A percentile compares a stretch with the other conserved stretches of the same genome.
Conservation (phyloP, 1,140 invertebrate genomes). For the Bombus huntii region DNA sequence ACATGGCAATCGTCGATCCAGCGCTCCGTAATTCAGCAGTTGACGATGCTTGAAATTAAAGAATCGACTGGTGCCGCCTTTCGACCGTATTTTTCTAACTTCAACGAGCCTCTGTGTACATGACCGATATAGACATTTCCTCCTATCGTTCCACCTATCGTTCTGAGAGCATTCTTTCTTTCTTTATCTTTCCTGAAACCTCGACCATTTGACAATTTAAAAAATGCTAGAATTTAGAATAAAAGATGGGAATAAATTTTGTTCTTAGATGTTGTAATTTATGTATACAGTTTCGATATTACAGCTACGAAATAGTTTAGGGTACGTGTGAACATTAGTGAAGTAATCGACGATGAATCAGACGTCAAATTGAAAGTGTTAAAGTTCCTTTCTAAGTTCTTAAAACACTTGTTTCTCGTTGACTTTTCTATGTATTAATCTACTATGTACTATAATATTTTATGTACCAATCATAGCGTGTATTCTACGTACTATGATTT, state of each 20-base stretch:
- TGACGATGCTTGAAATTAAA: neutral
- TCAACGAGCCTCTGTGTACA: neutral
- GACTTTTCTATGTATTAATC: no score
- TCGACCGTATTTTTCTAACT: neutral
- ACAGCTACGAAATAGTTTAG: neutral
- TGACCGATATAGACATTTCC: no score
- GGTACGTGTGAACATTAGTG: neutral
- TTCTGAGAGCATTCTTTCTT: no score
- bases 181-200: neutral
- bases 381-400: neutral
- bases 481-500: neutral
- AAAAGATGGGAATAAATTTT: neutral
- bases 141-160: no score
- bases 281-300: neutral
- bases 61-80: neutral
- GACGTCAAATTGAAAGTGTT: neutral
- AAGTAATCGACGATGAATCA: constrained; percentile 12
- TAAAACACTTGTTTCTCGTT: neutral
- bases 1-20: neutral
- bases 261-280: neutral
- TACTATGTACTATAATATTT: no score
- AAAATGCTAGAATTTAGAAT: neutral
- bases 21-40: neutral
- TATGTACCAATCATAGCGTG: no score
- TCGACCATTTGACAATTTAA: neutral